Evolutionary conservation across 2,113 vertebrate species (phyloP).

Genomic region (Pterocles gutturalis): DNA sequence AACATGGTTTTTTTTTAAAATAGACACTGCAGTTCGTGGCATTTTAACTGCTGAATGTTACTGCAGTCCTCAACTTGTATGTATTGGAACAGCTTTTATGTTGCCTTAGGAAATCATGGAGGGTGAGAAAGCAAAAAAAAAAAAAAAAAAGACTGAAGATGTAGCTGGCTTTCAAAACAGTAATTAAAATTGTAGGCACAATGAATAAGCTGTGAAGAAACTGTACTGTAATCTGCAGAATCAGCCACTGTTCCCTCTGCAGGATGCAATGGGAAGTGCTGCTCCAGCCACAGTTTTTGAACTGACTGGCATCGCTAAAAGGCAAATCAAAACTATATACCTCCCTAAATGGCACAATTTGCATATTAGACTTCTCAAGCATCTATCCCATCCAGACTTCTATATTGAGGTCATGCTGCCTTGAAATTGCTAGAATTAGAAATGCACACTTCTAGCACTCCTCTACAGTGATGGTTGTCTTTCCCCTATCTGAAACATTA

Average conservation of each 20-base stretch:
- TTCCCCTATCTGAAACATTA: background rate
- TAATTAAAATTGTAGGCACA: background rate
- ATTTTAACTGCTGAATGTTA: background rate
- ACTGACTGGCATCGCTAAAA: background rate
- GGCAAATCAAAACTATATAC: background rate
- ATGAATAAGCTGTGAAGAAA: background rate
- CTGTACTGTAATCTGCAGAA: background rate
- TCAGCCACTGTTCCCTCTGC: background rate
- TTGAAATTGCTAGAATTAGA: background rate
- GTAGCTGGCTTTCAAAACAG: background rate
- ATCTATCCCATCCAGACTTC: background rate
- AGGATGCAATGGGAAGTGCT: background rate
- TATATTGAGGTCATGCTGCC: background rate
- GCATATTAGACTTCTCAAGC: background rate
- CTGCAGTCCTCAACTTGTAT: background rate
- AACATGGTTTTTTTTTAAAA: background rate
- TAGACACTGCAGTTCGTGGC: background rate
- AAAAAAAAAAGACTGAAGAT: background rate
- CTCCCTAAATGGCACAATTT: background rate
- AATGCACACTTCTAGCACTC: background rate
- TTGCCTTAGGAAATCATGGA: background rate
- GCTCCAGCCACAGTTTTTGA: background rate
- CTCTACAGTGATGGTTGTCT: background rate
- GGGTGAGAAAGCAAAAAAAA: background rate
- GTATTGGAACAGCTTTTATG: slow-evolving; percentile 1